Evolutionary conservation across 2,113 vertebrate genomes (phyloP).

Genomic region (Clupea harengus): DNA sequence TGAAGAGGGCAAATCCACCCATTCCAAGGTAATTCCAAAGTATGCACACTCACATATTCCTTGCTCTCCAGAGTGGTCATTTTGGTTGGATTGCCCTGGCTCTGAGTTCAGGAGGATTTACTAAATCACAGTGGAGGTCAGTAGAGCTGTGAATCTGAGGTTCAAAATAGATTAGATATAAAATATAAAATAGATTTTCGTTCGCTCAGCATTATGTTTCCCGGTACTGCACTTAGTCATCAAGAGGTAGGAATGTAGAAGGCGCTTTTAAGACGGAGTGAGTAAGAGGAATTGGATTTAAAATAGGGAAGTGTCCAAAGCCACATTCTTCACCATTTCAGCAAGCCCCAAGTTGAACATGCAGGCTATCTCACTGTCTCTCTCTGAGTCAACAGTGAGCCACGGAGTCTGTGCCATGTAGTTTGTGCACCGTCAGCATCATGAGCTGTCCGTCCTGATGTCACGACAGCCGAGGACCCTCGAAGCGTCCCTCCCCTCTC

Average conservation of each 20-base stretch:
- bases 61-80: neutral
- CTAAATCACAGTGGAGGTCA: neutral
- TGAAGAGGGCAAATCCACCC: conserved; percentile 81
- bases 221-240: neutral
- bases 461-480: neutral
- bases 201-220: neutral
- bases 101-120: neutral
- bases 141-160: neutral
- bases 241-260: neutral
- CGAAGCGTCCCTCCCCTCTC: neutral
- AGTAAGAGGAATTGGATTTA: neutral
- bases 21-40: conserved; percentile 83
- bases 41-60: neutral
- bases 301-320: neutral
- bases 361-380: neutral
- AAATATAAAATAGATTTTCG: neutral
- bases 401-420: neutral
- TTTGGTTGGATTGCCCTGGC: neutral
- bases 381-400: neutral
- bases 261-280: neutral
- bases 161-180: too few relatives aligned
- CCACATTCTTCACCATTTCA: neutral
- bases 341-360: neutral
- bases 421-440: neutral
- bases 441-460: neutral